Conservation (phyloP, 2,797 vertebrate species). For the Macropus fuliginosus region DNA sequence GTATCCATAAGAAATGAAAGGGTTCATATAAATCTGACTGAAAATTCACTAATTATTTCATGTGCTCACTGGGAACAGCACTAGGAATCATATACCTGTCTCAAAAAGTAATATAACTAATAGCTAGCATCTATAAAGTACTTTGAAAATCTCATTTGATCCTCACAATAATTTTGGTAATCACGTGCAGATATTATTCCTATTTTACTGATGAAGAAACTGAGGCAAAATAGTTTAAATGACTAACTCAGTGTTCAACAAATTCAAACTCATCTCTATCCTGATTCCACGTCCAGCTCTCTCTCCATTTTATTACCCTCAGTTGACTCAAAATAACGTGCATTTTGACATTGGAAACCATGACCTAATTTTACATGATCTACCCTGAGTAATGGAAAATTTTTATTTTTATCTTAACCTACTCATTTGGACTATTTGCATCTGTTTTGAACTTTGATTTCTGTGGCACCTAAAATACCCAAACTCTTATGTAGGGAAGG, state of each 20-base stretch:
- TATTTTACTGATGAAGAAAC: neutral
- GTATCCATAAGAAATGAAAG: neutral
- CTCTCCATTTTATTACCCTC: too few species aligned
- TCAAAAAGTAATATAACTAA: too few species aligned
- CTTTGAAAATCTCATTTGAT: neutral
- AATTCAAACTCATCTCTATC: neutral
- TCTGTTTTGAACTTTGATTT: neutral
- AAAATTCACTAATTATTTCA: neutral
- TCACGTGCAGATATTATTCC: neutral
- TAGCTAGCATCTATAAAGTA: too few species aligned
- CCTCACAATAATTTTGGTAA: neutral
- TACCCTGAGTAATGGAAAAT: too few species aligned
- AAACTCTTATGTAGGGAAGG: neutral
- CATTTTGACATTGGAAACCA: neutral
- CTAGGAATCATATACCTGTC: too few species aligned
- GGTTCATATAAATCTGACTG: neutral
- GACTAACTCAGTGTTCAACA: neutral
- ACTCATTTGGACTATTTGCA: neutral
- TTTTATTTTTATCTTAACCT: neutral
- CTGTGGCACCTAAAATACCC: neutral
- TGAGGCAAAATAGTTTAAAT: neutral
- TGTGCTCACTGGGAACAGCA: neutral
- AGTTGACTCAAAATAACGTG: neutral
- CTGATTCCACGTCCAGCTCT: too few species aligned
- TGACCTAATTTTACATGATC: neutral